Evolutionary conservation across 2,888 invertebrate species (phyloP), one percentile per base, ranked within the genome.

Genomic region (Dynastes maya): DNA sequence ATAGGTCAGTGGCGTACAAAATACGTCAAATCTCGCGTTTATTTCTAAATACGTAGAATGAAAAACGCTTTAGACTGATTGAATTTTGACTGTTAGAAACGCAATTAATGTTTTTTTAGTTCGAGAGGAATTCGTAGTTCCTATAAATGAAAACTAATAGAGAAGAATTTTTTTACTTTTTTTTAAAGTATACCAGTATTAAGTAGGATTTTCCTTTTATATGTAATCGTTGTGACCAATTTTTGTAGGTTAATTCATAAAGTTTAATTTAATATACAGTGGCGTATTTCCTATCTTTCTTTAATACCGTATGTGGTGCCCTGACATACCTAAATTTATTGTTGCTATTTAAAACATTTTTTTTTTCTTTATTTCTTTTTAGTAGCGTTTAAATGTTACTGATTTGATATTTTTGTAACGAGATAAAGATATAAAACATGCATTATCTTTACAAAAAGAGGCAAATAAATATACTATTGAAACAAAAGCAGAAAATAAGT

Each of bases 401-500:
- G 32, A 37, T 53, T 53, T 53, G n/a, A 16, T 16, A 53, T 53
- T 16, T 16, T 58, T 22, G 13, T 58, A 22, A 58, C 5, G 55
- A 5, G n/a, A 22, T 58, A 58, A 58, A 58, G 16, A 58, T 22
- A 58, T 22, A 22, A 16, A 16, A 58, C 22, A 61, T 74, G 72
- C 72, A 74, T 74, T 74, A 74, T 74, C 61, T 74, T 74, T 74
- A 74, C 72, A 61, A 74, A 74, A n/a, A 74, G 27, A 51, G 27
- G 49, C 8, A 29, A 29, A 63, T 63, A 29, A 29, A 63, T 9
- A 63, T 29, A 16, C 4, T 16, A 22, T 49, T 27, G 51, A 40
- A 63, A 13, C 2, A 51, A 51, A 40, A 63, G 51, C 6, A 68
- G 6, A 27, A 16, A 27, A 68, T 8, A 53, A 27, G 45, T 45